These are phyloP conservation scores for Paraescarpia echinospica DNA, from an alignment of 1,140 invertebrate genomes.

Conservation along the genomic window DNA sequence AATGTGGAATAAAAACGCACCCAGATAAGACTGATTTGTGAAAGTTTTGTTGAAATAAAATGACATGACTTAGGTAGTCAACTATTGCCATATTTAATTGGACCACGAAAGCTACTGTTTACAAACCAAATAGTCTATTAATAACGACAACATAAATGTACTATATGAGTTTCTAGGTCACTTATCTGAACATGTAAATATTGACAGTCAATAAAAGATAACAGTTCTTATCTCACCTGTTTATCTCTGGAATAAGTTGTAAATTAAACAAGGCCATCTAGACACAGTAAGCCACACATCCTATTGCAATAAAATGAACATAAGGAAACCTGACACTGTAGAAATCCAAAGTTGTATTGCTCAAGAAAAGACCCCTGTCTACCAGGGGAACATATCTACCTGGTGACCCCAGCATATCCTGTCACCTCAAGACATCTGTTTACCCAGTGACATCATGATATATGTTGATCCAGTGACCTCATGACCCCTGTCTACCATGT, in stretches of 20 bases:
- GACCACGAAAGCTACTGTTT: no score
- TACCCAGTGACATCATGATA: no score
- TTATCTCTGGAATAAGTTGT: not conserved
- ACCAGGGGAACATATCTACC: no score
- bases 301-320: not conserved
- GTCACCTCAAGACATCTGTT: no score
- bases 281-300: not conserved
- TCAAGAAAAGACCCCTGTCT: not conserved
- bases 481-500: no score
- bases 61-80: not conserved
- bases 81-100: no score
- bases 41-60: not conserved
- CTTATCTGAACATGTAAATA: no score
- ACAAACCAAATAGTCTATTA: no score
- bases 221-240: not conserved
- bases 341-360: not conserved
- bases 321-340: not conserved
- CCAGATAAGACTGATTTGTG: no score
- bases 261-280: not conserved
- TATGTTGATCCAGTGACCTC: no score
- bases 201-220: not conserved
- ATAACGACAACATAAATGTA: not conserved
- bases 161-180: not conserved
- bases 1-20: not conserved
- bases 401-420: no score